Evolutionary conservation across 2,888 invertebrate genomes (phyloP).

Genomic region (Eulithis testata): DNA sequence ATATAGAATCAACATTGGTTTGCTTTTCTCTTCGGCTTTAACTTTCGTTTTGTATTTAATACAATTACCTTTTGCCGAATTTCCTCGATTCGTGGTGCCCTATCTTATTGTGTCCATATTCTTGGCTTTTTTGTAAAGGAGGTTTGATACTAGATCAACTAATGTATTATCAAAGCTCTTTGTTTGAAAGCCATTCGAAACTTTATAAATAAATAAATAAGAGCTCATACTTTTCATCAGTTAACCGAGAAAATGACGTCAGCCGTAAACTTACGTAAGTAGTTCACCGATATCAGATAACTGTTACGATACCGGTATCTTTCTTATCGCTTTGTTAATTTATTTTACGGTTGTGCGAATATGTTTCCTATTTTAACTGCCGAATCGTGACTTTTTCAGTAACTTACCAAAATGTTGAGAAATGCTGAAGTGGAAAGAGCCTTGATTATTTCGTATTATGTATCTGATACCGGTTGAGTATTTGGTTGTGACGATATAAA

Average conservation of each 20-base stretch:
- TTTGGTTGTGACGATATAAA: background rate
- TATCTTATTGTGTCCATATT: no score
- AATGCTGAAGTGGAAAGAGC: background rate
- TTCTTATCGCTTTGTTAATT: conserved; percentile 3
- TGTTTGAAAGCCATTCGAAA: no score
- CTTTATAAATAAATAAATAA: no score
- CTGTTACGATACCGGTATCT: conserved; percentile 1
- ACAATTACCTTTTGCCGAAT: no score
- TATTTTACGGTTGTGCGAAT: conserved; percentile 1
- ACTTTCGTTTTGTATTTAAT: no score
- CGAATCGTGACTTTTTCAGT: background rate
- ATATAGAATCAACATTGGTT: no score
- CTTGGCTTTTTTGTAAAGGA: no score
- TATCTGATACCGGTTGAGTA: conserved; percentile 1
- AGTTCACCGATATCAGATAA: background rate
- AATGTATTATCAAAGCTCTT: no score
- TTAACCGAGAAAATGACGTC: background rate
- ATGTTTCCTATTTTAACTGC: conserved; percentile 2
- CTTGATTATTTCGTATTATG: background rate
- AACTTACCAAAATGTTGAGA: background rate
- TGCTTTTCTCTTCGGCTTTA: no score
- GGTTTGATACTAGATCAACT: no score
- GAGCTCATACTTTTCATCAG: background rate
- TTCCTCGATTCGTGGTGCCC: no score
- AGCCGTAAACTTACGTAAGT: conserved; percentile 2